A percentile compares a stretch with the other conserved stretches of the same genome.
Evolutionary conservation across 30 jellyfish, hydroid and myxozoan species (phyloP).

Genomic region (Haliclystus octoradiatus): DNA sequence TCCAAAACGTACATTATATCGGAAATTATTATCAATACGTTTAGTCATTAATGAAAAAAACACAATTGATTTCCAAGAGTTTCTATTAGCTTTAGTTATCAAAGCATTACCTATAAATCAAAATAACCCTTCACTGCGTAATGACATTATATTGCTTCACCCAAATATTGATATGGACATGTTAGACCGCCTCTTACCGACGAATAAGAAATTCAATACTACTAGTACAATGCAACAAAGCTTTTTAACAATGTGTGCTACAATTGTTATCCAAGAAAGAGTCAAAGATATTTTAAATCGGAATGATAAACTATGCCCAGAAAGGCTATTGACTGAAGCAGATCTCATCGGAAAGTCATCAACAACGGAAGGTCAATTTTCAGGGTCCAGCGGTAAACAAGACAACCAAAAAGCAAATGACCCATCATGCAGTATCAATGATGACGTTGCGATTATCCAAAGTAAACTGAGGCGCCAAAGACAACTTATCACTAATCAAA

Average conservation of each 20-base stretch:
- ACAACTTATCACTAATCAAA: background rate
- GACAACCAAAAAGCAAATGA: background rate
- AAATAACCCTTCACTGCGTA: constrained; percentile 8
- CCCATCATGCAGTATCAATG: background rate
- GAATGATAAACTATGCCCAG: background rate
- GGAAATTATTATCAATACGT: constrained; percentile 23
- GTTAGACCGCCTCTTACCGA: constrained; percentile 34
- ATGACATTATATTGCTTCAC: constrained; percentile 21
- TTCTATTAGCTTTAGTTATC: constrained; percentile 21
- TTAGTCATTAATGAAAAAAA: constrained; percentile 19
- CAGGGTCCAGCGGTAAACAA: background rate
- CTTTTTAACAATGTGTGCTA: background rate
- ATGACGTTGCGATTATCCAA: background rate
- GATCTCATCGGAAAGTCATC: background rate
- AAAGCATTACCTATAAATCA: constrained; percentile 10
- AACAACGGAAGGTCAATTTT: too few species aligned
- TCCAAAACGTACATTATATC: constrained; percentile 49
- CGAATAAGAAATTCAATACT: background rate
- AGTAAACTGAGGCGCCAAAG: background rate
- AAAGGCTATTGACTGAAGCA: background rate
- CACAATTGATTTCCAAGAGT: constrained; percentile 21
- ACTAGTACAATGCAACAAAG: background rate
- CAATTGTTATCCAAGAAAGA: background rate
- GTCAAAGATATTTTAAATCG: background rate
- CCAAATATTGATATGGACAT: constrained; percentile 6